Base-by-base conservation (phyloP, 1,140 invertebrate genomes). In the Drosophila equinoxialis region DNA sequence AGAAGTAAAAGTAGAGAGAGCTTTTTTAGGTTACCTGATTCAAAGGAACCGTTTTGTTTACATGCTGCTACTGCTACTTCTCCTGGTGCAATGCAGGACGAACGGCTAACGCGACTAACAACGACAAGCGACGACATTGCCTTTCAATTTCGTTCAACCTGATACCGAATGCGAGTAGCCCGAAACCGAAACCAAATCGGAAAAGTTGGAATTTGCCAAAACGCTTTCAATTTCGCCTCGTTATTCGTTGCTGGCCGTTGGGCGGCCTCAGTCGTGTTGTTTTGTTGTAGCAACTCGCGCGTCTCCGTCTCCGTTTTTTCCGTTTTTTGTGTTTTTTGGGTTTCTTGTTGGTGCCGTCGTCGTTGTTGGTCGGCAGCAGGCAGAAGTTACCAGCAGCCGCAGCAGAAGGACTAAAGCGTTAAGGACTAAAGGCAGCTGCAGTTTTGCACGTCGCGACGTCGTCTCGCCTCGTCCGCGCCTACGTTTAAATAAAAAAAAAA, bases 81-180 rank as follows among this genome's bases (percentile, higher is more conserved):
- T 39, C 10, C 62, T 65, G 70, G 73, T 79, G 82, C 72, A 76
- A 30, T 77, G 83, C 84, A 87, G 79, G 77, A 70, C 82, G 63
- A 63, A 42, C 57, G 65, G 65, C 45, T 39, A 39, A 13, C 37
- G 71, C 73, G 79, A 79, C 83, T 73, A 79, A 89, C 83, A 79
- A 89, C 83, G 87, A 79, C 79, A 79, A 70, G 72, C 54, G 51
- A 59, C 45, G 67, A 68, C 55, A 51, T 51, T 51, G 65, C 79
- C 83, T 87, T 87, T 87, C 83, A 87, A 83, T 87, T 87, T 87
- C 83, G 73, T 87, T 87, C 84, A 86, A 86, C 76, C 76, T 76
- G 72, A 66, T 78, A 72, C 62, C 67, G 41, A 72, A 67, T 45
- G 17, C 57, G 70, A 72, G 68, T 61, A 68, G 55, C 35, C 35